A percentile compares a stretch with the other conserved stretches of the same genome.
These are phyloP conservation scores for Bicyclus anynana DNA, from an alignment of 1,140 invertebrate species.

Conservation along the genomic window DNA sequence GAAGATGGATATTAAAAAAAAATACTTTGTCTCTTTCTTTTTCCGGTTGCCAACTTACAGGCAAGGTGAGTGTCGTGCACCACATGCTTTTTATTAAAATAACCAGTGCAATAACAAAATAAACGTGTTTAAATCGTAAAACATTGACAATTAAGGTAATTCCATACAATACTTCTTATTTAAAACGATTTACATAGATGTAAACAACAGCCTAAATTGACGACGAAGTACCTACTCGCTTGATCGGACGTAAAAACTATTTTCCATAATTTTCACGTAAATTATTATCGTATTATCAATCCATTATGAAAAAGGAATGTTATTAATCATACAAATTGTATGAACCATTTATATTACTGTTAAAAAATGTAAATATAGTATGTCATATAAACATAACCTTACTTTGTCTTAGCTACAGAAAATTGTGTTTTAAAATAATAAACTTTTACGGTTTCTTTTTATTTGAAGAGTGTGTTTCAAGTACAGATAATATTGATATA, in stretches of 20 bases:
- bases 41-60: slow-evolving; percentile 66
- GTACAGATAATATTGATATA: too few relatives aligned
- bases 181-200: not conserved
- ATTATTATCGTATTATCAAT: not conserved
- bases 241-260: not conserved
- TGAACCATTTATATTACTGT: too few relatives aligned
- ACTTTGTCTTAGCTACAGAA: too few relatives aligned
- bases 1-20: not conserved
- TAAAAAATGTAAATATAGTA: too few relatives aligned
- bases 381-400: not conserved
- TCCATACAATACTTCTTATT: not conserved
- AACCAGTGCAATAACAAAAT: slow-evolving; percentile 13
- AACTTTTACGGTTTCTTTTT: too few relatives aligned
- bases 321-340: too few relatives aligned
- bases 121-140: not conserved
- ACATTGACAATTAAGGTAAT: not conserved
- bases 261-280: not conserved
- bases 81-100: slow-evolving; percentile 53
- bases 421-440: too few relatives aligned
- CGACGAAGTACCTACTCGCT: not conserved
- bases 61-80: slow-evolving; percentile 65
- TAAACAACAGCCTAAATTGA: not conserved
- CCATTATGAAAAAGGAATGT: too few relatives aligned
- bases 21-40: slow-evolving; percentile 44
- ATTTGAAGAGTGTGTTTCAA: too few relatives aligned